Conservation (phyloP, 2,888 invertebrate species). For the Clanis bilineata region DNA sequence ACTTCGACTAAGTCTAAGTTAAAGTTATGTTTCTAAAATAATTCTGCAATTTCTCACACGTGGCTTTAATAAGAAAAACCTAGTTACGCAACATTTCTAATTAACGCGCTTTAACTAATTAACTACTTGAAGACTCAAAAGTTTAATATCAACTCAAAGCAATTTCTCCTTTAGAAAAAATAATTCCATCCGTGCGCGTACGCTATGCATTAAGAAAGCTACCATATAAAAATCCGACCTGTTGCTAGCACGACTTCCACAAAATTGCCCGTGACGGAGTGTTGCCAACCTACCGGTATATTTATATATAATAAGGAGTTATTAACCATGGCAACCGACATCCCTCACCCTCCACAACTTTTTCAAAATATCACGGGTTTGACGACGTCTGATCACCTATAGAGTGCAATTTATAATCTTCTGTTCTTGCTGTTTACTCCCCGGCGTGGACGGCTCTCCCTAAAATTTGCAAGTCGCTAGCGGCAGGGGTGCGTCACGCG, state of each 20-base stretch:
- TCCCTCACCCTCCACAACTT: constrained; percentile 63
- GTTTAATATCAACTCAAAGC: constrained; percentile 37
- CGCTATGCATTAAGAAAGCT: constrained; percentile 57
- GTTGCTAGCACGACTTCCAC: constrained; percentile 58
- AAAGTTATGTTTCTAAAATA: neutral
- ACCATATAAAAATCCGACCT: constrained; percentile 53
- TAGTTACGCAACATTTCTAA: neutral
- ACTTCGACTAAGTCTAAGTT: no score
- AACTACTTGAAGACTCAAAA: constrained; percentile 36
- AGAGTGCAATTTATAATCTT: constrained; percentile 74
- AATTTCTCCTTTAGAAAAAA: constrained; percentile 46
- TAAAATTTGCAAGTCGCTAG: constrained; percentile 70
- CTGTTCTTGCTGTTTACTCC: constrained; percentile 56
- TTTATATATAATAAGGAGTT: constrained; percentile 52
- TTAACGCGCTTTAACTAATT: constrained; percentile 20
- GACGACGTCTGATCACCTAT: constrained; percentile 76
- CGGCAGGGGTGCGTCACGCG: constrained; percentile 73
- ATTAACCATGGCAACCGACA: constrained; percentile 75
- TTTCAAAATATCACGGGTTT: constrained; percentile 69
- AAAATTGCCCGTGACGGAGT: constrained; percentile 41
- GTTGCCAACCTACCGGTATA: constrained; percentile 45
- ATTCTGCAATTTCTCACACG: neutral
- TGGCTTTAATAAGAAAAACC: neutral
- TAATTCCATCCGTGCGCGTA: constrained; percentile 45
- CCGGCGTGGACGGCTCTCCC: constrained; percentile 52